phyloP scores from a whole-genome alignment of 1,140 invertebrate species.

The Trichonephila clavipes region DNA sequence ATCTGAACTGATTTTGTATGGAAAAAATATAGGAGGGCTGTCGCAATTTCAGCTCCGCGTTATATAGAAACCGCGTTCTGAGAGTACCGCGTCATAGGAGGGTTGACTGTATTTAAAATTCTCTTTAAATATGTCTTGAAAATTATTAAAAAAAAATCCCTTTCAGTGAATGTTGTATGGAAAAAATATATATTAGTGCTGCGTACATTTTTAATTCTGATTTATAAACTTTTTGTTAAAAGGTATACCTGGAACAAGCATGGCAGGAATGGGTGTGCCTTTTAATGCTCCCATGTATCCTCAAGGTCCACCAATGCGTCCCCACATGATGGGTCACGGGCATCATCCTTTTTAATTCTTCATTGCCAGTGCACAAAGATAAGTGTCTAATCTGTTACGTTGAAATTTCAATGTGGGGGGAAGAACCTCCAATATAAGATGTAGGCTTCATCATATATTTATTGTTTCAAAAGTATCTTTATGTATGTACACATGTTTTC shows the following conservation, averaged over 20 bases:
- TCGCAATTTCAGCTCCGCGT: no score
- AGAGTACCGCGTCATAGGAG: no score
- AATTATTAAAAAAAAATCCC: no score
- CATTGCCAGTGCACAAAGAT: slow-evolving; percentile 8
- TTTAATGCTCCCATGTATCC: neutral
- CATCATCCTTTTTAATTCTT: slow-evolving; percentile 7
- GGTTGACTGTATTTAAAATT: no score
- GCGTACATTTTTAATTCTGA: no score
- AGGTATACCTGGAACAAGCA: neutral
- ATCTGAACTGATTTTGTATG: no score
- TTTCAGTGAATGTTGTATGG: no score
- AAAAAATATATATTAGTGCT: no score
- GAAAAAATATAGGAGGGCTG: no score
- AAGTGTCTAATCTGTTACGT: slow-evolving; percentile 27
- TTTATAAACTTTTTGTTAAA: neutral
- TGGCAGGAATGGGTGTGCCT: neutral
- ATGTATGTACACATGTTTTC: neutral
- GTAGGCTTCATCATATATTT: neutral
- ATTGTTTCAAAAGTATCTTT: neutral
- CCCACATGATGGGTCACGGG: slow-evolving; percentile 40
- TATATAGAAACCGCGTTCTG: no score
- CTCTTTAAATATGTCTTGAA: no score
- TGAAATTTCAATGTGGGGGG: neutral
- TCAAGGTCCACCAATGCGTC: neutral
- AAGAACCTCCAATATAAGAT: neutral